Percentiles rank a stretch among this genome's conserved stretches.
Evolutionary conservation across 2,888 invertebrate species (phyloP).

Genomic region (Eupithecia centaureata): DNA sequence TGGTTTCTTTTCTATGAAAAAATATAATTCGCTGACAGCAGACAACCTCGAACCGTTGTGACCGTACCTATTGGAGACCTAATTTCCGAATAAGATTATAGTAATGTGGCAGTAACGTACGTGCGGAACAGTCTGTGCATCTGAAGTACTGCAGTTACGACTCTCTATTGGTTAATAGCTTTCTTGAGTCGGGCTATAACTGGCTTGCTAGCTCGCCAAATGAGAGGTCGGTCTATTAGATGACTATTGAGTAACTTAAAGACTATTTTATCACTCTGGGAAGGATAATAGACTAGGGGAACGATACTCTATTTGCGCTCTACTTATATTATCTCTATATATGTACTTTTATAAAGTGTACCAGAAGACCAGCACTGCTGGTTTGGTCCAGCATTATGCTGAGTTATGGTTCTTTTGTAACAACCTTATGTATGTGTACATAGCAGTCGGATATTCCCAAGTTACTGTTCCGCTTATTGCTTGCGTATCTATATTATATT

Average conservation of each 20-base stretch:
- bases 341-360: no score
- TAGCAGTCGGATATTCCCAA: no score
- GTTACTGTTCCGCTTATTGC: no score
- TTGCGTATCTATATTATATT: no score
- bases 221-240: conserved; percentile 1
- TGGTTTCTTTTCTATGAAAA: conserved; percentile 13
- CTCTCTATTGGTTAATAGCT: conserved; percentile 31
- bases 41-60: background rate
- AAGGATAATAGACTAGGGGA: background rate
- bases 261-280: background rate
- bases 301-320: no score
- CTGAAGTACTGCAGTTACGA: conserved; percentile 27
- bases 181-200: conserved; percentile 25
- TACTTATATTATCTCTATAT: no score
- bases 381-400: no score
- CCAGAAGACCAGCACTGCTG: no score
- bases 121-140: conserved; percentile 28
- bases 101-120: conserved; percentile 43
- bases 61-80: conserved; percentile 42
- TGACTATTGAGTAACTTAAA: conserved; percentile 1
- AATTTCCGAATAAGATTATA: conserved; percentile 54
- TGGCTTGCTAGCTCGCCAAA: conserved; percentile 20
- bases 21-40: background rate
- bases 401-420: no score
- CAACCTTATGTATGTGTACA: no score